Base-by-base conservation (phyloP, 2,888 invertebrate genomes). In the Carterocephalus palaemon region DNA sequence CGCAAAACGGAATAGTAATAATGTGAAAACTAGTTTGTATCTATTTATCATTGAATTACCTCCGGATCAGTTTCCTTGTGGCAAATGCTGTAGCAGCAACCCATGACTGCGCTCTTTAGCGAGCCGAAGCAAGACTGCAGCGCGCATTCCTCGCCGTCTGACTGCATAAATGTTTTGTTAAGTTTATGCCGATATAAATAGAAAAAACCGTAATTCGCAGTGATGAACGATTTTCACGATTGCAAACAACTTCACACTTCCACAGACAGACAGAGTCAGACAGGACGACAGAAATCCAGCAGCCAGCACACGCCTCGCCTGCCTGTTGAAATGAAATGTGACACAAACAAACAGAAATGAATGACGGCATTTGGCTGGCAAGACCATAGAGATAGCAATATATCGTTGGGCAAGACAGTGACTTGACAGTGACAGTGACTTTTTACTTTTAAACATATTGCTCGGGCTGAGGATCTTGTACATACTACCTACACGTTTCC, bases 41-140 rank as follows among this genome's bases (percentile, higher is more conserved):
- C 17, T 31, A 31, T 31, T 45, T 31, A 45, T 37, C 37, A 45
- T 7, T 29, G 9, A 10, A 56, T 63, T 88, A 92, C 92, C 90
- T 92, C 92, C 47, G 90, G 88, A 56, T 91, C 88, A 52, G 80
- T 88, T 67, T 92, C 92, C 75, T 92, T 91, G 64, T 91, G 91
- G 70, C 92, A 92, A 63, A 91, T 89, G 77, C 92, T 92, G 73
- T 91, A 92, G 73, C 92, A 92, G 75, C 91, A 91, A 60, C 91
- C 91, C 91, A 91, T 91, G 67, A 82, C 81, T 66, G 83, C 78
- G 60, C 52, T 82, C 67, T 77, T 85, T 52, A 85, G 59, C 47
- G 82, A 81, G 59, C 76, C 75, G 77, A 84, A 85, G 76, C 85
- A 86, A 81, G 84, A 84, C 79, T 82, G 83, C 76, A 84, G 63